Percentiles rank a stretch among this genome's conserved stretches.
phyloP scores from a whole-genome alignment of 1,140 invertebrate genomes.

The Plectrocnemia conspersa region DNA sequence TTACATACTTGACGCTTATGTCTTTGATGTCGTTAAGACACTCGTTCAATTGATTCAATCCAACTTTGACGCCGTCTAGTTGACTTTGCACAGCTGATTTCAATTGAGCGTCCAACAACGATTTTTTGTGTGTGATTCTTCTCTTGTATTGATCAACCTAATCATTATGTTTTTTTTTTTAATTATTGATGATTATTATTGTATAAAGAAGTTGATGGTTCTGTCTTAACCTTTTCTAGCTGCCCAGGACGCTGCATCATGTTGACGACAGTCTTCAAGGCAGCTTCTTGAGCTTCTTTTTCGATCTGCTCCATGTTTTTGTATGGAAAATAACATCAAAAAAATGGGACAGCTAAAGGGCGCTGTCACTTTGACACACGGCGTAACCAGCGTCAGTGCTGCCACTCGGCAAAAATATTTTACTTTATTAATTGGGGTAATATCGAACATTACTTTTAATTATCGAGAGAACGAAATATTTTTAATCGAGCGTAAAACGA shows the following conservation, averaged over 20 bases:
- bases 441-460: too few species aligned
- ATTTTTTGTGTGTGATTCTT: constrained; percentile 76
- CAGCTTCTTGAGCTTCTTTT: constrained; percentile 75
- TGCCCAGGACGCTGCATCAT: constrained; percentile 93
- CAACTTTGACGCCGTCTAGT: constrained; percentile 90
- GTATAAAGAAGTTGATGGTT: constrained; percentile 13
- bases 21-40: constrained; percentile 82
- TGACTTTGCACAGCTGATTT: constrained; percentile 99
- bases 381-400: too few species aligned
- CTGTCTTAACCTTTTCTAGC: constrained; percentile 76
- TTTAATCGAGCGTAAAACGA: too few species aligned
- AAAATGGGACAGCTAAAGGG: too few species aligned
- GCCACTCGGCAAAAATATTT: too few species aligned
- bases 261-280: constrained; percentile 86
- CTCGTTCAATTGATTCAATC: constrained; percentile 82
- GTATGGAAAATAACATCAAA: too few species aligned
- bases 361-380: constrained; percentile 8
- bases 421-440: too few species aligned
- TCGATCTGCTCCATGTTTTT: constrained; percentile 72
- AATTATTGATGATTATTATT: too few species aligned
- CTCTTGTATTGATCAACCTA: constrained; percentile 81
- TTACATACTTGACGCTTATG: constrained; percentile 53
- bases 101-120: constrained; percentile 93
- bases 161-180: too few species aligned
- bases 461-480: too few species aligned